Conservation (phyloP, 2,797 vertebrate species). For the Poecilia wingei region DNA sequence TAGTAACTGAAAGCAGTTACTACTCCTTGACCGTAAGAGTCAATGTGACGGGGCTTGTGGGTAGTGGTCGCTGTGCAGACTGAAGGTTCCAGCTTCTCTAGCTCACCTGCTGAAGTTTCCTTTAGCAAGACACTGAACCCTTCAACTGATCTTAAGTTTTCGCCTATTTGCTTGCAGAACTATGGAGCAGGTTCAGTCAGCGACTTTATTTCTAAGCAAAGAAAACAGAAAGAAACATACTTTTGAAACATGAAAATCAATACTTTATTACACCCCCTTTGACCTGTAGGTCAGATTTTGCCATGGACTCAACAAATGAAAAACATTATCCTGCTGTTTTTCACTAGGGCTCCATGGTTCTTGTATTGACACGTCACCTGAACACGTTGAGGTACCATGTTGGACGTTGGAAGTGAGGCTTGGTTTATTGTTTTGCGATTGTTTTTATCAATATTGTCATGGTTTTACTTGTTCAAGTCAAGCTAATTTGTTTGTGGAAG, state of each 20-base stretch:
- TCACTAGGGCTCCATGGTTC: background rate
- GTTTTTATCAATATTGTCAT: background rate
- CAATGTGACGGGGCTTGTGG: background rate
- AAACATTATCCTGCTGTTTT: background rate
- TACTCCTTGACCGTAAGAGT: background rate
- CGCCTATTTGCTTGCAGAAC: background rate
- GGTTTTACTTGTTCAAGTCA: background rate
- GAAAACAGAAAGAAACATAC: background rate
- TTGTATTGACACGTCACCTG: background rate
- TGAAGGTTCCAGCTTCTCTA: background rate
- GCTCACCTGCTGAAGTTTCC: background rate
- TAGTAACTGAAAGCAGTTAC: too few relatives aligned
- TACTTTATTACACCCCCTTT: background rate
- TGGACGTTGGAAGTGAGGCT: background rate
- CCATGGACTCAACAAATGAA: background rate
- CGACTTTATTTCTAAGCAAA: background rate
- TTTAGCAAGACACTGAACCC: background rate
- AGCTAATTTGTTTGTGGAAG: background rate
- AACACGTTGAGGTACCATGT: background rate
- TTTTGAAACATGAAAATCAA: background rate
- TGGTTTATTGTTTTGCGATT: background rate
- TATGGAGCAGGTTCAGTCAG: background rate
- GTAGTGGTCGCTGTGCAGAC: background rate
- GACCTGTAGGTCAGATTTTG: background rate
- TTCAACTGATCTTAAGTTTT: background rate